Evolutionary conservation across 2,888 invertebrate genomes (phyloP), one percentile per base, ranked within the genome.

Genomic region (Drosophila hamatofila): DNA sequence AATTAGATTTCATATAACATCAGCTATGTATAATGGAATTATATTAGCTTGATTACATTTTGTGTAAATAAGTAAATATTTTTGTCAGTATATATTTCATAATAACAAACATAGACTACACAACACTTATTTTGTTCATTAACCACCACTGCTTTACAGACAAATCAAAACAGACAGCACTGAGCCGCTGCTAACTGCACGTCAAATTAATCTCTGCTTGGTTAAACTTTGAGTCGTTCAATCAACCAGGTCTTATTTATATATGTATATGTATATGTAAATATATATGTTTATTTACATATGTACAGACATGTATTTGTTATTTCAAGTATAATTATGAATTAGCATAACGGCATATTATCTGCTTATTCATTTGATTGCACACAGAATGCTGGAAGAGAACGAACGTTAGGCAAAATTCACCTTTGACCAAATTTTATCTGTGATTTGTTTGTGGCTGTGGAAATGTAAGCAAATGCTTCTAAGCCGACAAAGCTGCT

Each of bases 401-500:
- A 48, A 48, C 48, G 69, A 37, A 37, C 52, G 46, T 60, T 75
- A 59, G 69, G 41, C 62, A 46, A 30, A 57, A 37, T 76, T 60
- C 54, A 72, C 62, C 77, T 78, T 80, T 80, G 77, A 80, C 72
- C 42, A 62, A 76, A 72, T 78, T 78, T 72, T 72, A 71, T 70
- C 60, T 70, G 60, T 76, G 80, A 84, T 80, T 81, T 82, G 74
- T 77, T 83, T 78, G 68, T 48, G 72, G 69, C 74, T 78, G 55
- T 80, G 78, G 63, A 78, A 74, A 74, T 81, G 78, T 78, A 78
- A 78, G 79, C 65, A 78, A 71, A 78, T 81, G 88, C 67, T 65
- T 75, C 72, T 88, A 88, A 83, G 89, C 79, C 81, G 88, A 77
- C 89, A 87, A 87, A 82, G 88, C 83, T 67, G 89, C 89, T 89